Conservation (phyloP, 2,113 vertebrate species). For the Varanus salvator region DNA sequence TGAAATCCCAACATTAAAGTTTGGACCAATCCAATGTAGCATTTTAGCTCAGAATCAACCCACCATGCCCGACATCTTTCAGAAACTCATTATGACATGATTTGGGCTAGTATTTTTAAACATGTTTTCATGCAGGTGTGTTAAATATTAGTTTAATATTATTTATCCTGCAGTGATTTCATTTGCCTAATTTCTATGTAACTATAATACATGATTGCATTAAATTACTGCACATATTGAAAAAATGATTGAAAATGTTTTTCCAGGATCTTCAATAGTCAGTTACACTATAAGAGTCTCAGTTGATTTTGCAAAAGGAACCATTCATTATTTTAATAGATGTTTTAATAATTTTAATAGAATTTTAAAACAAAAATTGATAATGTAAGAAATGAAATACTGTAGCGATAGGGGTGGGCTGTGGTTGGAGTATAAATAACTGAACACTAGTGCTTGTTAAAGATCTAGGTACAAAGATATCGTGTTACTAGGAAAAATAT, state of each 20-base stretch:
- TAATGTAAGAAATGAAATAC: not conserved
- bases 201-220: not conserved
- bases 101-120: not conserved
- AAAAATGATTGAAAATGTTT: not conserved
- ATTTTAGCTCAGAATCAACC: not conserved
- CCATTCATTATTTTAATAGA: not conserved
- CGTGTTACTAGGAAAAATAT: not conserved
- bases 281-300: not conserved
- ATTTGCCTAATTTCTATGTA: not conserved
- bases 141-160: too few species aligned
- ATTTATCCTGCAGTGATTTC: not conserved
- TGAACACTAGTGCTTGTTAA: not conserved
- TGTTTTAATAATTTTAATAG: not conserved
- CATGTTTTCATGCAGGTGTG: fast-evolving
- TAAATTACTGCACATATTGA: not conserved
- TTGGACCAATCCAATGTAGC: not conserved
- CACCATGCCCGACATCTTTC: not conserved
- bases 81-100: not conserved
- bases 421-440: too few species aligned
- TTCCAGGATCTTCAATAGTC: not conserved
- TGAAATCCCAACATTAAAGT: not conserved
- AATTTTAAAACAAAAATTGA: not conserved
- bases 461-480: not conserved
- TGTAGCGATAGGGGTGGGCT: too few species aligned
- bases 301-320: not conserved